Base-by-base conservation (phyloP, 2,888 invertebrate species). In the Platycheirus rosarum region DNA sequence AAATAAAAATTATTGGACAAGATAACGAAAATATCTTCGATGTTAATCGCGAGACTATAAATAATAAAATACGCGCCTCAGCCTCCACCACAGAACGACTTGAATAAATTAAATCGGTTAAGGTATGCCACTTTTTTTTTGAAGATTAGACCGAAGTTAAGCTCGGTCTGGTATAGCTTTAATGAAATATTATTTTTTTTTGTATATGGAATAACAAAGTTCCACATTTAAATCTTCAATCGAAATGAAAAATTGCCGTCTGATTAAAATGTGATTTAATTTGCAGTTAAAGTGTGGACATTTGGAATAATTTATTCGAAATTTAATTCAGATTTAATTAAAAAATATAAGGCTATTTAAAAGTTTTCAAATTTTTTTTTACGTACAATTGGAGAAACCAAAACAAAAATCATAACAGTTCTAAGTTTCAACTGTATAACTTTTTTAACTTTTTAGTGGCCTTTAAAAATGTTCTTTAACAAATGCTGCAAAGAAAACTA, bases 1-100 rank as follows among this genome's bases (percentile, higher is more conserved):
- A 46, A 46, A 40, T 32, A 20, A 29, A 14, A 14, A 44, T 44
- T 44, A 44, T 18, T 18, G 44, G 23, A 57, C 20, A 53, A 18
- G 18, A 8, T 3, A 51, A 20, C 20, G 1, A 23, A 48, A 55
- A 55, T 37, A 40, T 40, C 40, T 26, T 40, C 40, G 57, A 57
- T 57, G 40, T 57, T 40, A 20, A 57, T 57, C 57, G 40, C 35
- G 14, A 26, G 57, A 40, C 57, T 40, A 57, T 57, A 57, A 40
- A 40, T 40, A 40, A 57, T 40, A 57, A 57, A 26, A 14, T 40
- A 11, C 23, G 13, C 37, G 18, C 49, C 26, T 13, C 14, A n/a
- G n/a, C 1, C 0, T 23, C 11, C 9, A 42, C 8, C 4, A 23
- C 18, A 40, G 37, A 40, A 23, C 37, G 51, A 20, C n/a, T 53